phyloP scores from a whole-genome alignment of 1,140 invertebrate genomes.

The Procambarus clarkii region DNA sequence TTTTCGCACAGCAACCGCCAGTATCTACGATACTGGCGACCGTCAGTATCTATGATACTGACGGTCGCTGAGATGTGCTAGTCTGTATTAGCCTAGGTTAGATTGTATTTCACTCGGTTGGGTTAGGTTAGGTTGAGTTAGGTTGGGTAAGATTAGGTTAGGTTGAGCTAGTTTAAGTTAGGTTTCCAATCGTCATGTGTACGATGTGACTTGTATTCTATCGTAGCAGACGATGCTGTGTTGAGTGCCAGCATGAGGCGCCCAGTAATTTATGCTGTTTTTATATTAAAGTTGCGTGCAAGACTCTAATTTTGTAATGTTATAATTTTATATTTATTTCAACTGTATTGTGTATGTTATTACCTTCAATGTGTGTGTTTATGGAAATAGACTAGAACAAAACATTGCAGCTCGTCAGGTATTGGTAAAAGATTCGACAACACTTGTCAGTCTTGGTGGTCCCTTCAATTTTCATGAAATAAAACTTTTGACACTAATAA shows the following conservation, averaged over 20 bases:
- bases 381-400: neutral
- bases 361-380: neutral
- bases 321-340: conserved; percentile 7
- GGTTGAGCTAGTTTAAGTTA: no score
- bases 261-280: neutral
- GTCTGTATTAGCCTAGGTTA: no score
- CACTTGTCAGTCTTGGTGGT: neutral
- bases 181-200: no score
- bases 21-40: no score
- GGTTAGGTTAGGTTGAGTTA: no score
- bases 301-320: neutral
- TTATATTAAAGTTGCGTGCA: neutral
- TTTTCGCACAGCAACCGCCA: no score
- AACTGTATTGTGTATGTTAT: neutral
- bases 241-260: conserved; percentile 23
- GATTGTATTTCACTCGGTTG: no score
- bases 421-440: conserved; percentile 9
- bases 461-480: conserved; percentile 37
- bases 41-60: no score
- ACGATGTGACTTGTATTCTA: neutral
- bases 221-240: conserved; percentile 26
- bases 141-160: no score
- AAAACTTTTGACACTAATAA: neutral
- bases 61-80: no score
- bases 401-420: conserved; percentile 44